Evolutionary conservation across 2,888 invertebrate genomes (phyloP).

Genomic region (Agrotis puta): DNA sequence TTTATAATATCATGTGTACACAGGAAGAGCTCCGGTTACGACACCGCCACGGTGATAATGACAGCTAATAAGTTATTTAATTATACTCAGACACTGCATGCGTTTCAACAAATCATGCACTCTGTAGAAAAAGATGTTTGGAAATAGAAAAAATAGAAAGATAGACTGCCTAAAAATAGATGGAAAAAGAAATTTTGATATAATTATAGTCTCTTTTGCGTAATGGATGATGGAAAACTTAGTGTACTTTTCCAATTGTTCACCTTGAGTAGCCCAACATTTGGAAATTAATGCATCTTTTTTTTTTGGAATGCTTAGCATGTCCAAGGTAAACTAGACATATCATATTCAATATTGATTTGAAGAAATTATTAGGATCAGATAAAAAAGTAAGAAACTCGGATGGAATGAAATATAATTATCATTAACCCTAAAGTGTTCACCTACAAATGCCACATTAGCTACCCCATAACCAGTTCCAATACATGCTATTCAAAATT

Average conservation of each 20-base stretch:
- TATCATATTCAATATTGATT: neutral
- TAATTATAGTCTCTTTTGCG: neutral
- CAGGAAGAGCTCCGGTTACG: slow-evolving; percentile 67
- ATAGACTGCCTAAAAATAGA: neutral
- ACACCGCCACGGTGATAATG: slow-evolving; percentile 52
- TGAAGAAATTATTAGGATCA: neutral
- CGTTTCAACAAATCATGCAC: slow-evolving; percentile 23
- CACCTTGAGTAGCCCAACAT: neutral
- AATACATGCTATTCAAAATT: neutral
- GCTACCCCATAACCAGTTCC: neutral
- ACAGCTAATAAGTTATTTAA: slow-evolving; percentile 47
- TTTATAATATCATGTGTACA: slow-evolving; percentile 52
- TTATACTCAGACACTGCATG: slow-evolving; percentile 20
- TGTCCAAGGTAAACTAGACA: too few relatives aligned
- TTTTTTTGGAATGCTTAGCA: too few relatives aligned
- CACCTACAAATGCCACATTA: neutral
- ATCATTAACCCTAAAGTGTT: too few relatives aligned
- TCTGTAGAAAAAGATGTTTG: neutral
- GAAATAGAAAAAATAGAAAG: neutral
- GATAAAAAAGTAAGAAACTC: neutral
- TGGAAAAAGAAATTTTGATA: neutral
- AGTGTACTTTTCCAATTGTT: neutral
- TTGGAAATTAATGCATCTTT: too few relatives aligned
- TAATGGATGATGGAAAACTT: neutral
- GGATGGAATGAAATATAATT: neutral